Evolutionary conservation across 2,113 vertebrate genomes (phyloP).

Genomic region (Tyrannus savana): DNA sequence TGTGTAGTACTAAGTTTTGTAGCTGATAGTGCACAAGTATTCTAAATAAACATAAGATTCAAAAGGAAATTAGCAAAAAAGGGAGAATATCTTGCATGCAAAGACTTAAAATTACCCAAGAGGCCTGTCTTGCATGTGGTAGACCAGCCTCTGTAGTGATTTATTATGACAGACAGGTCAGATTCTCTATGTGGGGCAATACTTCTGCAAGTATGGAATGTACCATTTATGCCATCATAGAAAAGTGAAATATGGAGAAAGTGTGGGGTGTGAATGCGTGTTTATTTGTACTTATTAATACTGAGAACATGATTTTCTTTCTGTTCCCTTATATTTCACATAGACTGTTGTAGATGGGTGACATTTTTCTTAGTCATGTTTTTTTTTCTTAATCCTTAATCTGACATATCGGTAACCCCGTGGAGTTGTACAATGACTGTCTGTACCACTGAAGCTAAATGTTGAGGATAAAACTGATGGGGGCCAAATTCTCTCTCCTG

Average conservation of each 20-base stretch:
- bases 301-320: neutral
- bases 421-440: neutral
- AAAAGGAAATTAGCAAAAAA: neutral
- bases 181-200: neutral
- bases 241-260: neutral
- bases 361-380: neutral
- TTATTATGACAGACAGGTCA: neutral
- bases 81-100: neutral
- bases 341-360: neutral
- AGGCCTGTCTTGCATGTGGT: neutral
- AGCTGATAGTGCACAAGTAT: neutral
- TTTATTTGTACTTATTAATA: neutral
- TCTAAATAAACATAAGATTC: neutral
- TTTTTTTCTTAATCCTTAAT: neutral
- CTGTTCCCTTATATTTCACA: neutral
- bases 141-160: neutral
- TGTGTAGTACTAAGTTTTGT: neutral
- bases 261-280: neutral
- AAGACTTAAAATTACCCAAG: neutral
- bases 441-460: neutral
- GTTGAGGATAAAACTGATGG: neutral
- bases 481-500: neutral
- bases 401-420: conserved; percentile 1
- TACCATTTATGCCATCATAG: neutral
- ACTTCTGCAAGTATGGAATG: neutral